Percentiles rank a stretch among this genome's conserved stretches.
Evolutionary conservation across 2,113 vertebrate species (phyloP).

Genomic region (Scophthalmus maximus): DNA sequence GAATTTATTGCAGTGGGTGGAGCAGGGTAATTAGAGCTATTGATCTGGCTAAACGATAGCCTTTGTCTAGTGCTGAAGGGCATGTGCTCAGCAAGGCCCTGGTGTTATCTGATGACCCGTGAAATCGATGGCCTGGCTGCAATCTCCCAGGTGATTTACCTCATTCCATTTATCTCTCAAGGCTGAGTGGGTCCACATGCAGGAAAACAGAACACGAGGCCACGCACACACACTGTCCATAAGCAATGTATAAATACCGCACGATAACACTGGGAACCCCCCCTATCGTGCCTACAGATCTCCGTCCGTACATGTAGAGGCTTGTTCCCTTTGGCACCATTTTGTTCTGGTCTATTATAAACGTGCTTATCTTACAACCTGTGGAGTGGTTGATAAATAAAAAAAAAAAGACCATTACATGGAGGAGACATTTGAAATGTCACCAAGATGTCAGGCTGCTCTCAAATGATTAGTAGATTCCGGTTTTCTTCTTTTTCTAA

Average conservation of each 20-base stretch:
- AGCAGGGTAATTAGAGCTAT: constrained; percentile 76
- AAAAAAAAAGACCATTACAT: constrained; percentile 64
- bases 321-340: constrained; percentile 82
- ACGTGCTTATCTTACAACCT: constrained; percentile 60
- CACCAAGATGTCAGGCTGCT: constrained; percentile 57
- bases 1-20: constrained; percentile 62
- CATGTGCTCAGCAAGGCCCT: constrained; percentile 74
- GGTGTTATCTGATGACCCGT: constrained; percentile 76
- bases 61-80: constrained; percentile 70
- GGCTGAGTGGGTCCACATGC: constrained; percentile 47
- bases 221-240: constrained; percentile 25
- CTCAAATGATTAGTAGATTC: constrained; percentile 34
- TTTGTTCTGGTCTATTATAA: constrained; percentile 72
- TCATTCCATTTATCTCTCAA: constrained; percentile 65
- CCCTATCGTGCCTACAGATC: constrained; percentile 48
- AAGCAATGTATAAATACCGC: constrained; percentile 54
- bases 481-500: constrained; percentile 15
- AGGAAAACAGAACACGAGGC: constrained; percentile 33
- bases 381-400: constrained; percentile 61
- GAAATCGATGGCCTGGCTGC: constrained; percentile 74
- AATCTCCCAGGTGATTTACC: constrained; percentile 75
- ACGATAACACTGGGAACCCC: constrained; percentile 57
- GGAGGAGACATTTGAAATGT: constrained; percentile 66
- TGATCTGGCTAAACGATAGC: constrained; percentile 79
- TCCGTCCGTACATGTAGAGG: constrained; percentile 55